Base-by-base conservation (phyloP, 2,113 vertebrate genomes). In the Anhinga rufa region DNA sequence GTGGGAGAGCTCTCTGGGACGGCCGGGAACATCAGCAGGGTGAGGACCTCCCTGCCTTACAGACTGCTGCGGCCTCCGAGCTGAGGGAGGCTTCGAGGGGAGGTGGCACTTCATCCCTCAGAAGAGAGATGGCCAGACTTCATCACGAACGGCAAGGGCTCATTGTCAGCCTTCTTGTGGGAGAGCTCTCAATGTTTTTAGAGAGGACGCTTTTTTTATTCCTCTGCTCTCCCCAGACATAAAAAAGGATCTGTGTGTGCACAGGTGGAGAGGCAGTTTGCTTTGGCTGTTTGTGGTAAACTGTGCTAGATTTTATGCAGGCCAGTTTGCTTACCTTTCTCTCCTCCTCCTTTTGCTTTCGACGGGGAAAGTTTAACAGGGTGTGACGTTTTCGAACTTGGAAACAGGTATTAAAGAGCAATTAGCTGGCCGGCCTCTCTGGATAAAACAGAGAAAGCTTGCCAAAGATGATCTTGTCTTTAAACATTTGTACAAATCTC, bases 401-500 rank as follows among this genome's bases (percentile, higher is more conserved):
- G 91, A 94, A 97, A 74, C 36, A 17, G 83, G 58, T 95, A 95
- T 94, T 95, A 90, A 96, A 84, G 86, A 90, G 92, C 91, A 96
- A 95, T 97, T 97, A 97, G 68, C 68, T 91, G 81, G 78, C 88
- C 4, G 0, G 83, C 72, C 80, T 97, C 90, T 70, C 86, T 86
- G 86, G 83, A 68, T 97, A 82, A 82, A 96, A 88, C 49, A 77
- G 91, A 91, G 92, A 86, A 95, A 82, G 58, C 83, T 95, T 95
- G 93, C 92, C 95, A 92, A 93, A 96, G 95, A 96, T 97, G 65
- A 17, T 90, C 93, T 92, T 94, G 96, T 97, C 95, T 97, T 97
- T 82, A 97, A 97, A 95, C 94, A 82, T 97, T 95, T 95, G 91
- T 96, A 94, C 95, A 97, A 94, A 97, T 97, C 95, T 95, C 93